A percentile compares a stretch with the other conserved stretches of the same genome.
These are phyloP conservation scores for Gisinianus flammeolus DNA, from an alignment of 2,888 invertebrate species.

Conservation along the genomic window DNA sequence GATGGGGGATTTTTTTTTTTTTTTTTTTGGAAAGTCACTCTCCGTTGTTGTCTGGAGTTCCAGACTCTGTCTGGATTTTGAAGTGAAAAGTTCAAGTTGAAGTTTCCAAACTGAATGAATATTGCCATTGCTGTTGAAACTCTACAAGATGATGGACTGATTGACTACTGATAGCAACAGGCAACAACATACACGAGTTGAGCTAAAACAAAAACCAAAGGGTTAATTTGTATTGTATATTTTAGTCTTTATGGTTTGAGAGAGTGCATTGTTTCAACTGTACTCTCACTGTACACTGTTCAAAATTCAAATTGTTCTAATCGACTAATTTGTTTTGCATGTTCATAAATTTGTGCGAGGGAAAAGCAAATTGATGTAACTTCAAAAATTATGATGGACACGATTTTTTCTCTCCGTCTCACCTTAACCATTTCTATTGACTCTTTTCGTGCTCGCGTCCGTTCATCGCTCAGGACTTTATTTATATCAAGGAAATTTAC, in stretches of 20 bases:
- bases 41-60: neutral
- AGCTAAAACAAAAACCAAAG: neutral
- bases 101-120: neutral
- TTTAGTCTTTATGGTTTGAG: no score
- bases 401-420: neutral
- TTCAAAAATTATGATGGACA: neutral
- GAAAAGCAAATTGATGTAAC: neutral
- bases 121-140: neutral
- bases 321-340: constrained; percentile 23
- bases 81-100: no score
- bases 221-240: constrained; percentile 11
- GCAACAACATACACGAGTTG: neutral
- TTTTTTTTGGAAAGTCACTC: neutral
- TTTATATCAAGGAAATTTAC: no score
- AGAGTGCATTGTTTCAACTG: no score
- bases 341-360: neutral
- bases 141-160: neutral
- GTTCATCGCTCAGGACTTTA: no score
- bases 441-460: neutral
- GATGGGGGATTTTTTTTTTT: neutral
- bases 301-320: no score
- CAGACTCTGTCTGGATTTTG: neutral
- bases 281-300: no score
- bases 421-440: neutral
- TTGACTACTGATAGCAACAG: neutral